These are phyloP conservation scores for Osedax frankpressi DNA, from an alignment of 2,888 invertebrate species.

Conservation along the genomic window DNA sequence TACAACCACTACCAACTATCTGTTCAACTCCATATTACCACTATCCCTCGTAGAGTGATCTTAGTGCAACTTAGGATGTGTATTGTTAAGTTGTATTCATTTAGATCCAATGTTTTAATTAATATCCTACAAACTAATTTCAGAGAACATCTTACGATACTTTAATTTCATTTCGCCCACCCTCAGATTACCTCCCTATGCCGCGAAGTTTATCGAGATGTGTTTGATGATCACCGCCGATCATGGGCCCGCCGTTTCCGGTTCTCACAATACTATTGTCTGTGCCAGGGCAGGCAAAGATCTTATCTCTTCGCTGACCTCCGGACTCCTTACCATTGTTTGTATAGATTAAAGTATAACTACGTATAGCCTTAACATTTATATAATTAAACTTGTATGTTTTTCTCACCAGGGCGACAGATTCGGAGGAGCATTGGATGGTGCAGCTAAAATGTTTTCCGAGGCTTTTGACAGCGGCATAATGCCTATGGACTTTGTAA, in stretches of 20 bases:
- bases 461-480: slow-evolving; percentile 85
- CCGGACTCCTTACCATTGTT: slow-evolving; percentile 89
- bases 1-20: too few species aligned
- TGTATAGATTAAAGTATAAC: slow-evolving; percentile 49
- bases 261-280: slow-evolving; percentile 95
- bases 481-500: slow-evolving; percentile 96
- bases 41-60: too few species aligned
- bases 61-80: too few species aligned
- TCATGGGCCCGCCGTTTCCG: slow-evolving; percentile 95
- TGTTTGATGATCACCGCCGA: slow-evolving; percentile 89
- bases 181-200: slow-evolving; percentile 76
- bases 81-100: too few species aligned
- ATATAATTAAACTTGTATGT: too few species aligned
- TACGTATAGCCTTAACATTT: too few species aligned
- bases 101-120: too few species aligned
- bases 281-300: slow-evolving; percentile 94
- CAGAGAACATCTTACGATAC: too few species aligned
- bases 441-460: slow-evolving; percentile 91
- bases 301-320: slow-evolving; percentile 84
- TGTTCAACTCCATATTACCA: too few species aligned
- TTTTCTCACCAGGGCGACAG: slow-evolving; percentile 66
- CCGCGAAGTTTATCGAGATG: slow-evolving; percentile 95
- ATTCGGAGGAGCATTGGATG: slow-evolving; percentile 94
- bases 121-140: too few species aligned
- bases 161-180: too few species aligned